phyloP scores from a whole-genome alignment of 2,888 invertebrate species.

The Melieria omissa region DNA sequence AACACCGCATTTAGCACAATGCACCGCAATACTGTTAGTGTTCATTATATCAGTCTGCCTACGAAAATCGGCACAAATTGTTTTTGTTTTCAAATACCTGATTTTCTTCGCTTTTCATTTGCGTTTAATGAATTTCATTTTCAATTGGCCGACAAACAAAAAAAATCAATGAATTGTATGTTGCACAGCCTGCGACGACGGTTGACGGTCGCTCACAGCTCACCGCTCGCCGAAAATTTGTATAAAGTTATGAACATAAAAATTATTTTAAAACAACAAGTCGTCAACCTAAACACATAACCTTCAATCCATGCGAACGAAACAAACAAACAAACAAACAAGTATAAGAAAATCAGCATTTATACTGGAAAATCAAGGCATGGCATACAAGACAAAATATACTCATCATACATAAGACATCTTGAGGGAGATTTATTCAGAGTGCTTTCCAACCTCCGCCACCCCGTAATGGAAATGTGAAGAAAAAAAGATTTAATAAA shows the following conservation, averaged over 20 bases:
- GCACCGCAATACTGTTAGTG: no score
- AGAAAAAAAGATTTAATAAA: slow-evolving; percentile 44
- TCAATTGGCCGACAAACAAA: no score
- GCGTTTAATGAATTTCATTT: no score
- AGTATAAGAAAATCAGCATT: slow-evolving; percentile 47
- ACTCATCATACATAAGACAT: slow-evolving; percentile 24
- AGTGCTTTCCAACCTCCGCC: slow-evolving; percentile 44
- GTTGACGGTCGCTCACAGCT: no score
- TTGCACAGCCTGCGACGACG: no score
- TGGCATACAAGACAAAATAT: slow-evolving; percentile 30
- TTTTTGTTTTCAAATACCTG: no score
- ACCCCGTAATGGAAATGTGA: slow-evolving; percentile 31
- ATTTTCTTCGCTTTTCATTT: no score
- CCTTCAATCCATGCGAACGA: slow-evolving; percentile 46
- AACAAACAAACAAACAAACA: slow-evolving; percentile 46
- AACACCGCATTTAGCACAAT: no score
- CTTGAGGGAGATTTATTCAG: slow-evolving; percentile 31
- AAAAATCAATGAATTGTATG: no score
- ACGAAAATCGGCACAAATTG: no score
- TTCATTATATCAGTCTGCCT: no score
- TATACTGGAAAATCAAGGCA: slow-evolving; percentile 48
- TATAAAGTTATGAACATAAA: slow-evolving; percentile 6
- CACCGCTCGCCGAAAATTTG: neutral
- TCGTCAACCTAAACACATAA: slow-evolving; percentile 36
- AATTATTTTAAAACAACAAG: neutral